A percentile compares a stretch with the other conserved stretches of the same genome.
These are phyloP conservation scores for Diorhabda carinulata DNA, from an alignment of 1,140 invertebrate genomes.

Conservation along the genomic window DNA sequence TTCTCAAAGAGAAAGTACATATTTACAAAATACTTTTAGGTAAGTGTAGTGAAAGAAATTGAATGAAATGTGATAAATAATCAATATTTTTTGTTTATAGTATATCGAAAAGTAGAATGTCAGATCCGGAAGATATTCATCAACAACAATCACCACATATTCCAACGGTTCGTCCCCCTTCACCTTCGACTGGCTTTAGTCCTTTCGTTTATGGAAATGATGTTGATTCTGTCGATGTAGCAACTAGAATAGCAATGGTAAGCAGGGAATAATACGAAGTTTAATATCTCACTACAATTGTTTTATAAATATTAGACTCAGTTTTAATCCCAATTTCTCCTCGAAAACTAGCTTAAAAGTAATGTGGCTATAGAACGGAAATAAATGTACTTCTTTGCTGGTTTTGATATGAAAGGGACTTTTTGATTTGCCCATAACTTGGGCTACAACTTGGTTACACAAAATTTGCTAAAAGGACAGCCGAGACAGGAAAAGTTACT, in stretches of 20 bases:
- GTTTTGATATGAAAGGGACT: no score
- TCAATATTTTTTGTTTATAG: slow-evolving; percentile 18
- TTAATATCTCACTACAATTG: no score
- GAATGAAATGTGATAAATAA: background rate
- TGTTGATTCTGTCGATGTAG: slow-evolving; percentile 97
- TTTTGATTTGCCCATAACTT: no score
- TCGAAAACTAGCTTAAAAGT: no score
- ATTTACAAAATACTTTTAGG: slow-evolving; percentile 51
- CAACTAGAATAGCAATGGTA: slow-evolving; percentile 97
- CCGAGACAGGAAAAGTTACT: no score
- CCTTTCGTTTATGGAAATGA: slow-evolving; percentile 94
- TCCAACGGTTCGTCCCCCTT: slow-evolving; percentile 33
- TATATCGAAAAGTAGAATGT: slow-evolving; percentile 43
- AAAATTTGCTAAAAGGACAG: no score
- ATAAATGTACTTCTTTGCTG: no score
- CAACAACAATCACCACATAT: slow-evolving; percentile 31
- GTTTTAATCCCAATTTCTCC: no score
- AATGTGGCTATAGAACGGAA: no score
- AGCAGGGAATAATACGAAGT: slow-evolving; percentile 26
- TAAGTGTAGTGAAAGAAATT: slow-evolving; percentile 30
- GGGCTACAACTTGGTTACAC: no score
- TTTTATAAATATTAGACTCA: no score
- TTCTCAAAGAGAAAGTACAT: slow-evolving; percentile 64
- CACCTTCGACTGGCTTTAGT: slow-evolving; percentile 57
- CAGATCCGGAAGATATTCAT: slow-evolving; percentile 40